Base-by-base conservation (phyloP, 2,888 invertebrate genomes). In the Brenthis hecate region DNA sequence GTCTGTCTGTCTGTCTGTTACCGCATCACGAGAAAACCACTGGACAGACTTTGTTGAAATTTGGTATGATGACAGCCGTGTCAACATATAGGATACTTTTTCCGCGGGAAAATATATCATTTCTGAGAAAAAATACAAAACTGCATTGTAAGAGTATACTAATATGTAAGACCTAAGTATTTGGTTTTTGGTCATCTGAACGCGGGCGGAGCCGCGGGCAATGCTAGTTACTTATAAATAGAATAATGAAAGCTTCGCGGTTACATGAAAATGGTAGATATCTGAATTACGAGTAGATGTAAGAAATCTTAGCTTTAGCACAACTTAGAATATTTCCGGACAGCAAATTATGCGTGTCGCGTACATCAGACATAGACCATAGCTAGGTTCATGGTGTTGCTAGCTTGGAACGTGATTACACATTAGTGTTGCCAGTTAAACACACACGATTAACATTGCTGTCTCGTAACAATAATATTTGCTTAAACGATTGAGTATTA, bases 371-470 rank as follows among this genome's bases (percentile, higher is more conserved):
- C 56, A 70, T 74, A 73, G 36, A 4, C 28, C 5, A 28, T 28
- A 28, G 74, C 62, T 72, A 61, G 69, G 74, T 63, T 69, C 71
- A 69, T 69, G 56, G 79, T 80, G 80, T 80, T 82, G 78, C 78
- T 73, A 78, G 76, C 74, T 72, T 79, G 81, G 80, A 81, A 78
- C 88, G 86, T 87, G 87, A 84, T 86, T 82, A 78, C 83, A 86
- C 87, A 88, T 88, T 81, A 81, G 80, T 81, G 80, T 83, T 80
- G 80, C 83, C 79, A 81, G 82, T 85, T 86, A 87, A 84, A 81
- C 78, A 84, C 80, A 84, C 77, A 82, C 73, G 75, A 75, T 75
- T 79, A 80, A 79, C 67, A 72, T 57, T 60, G 55, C 57, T 70
- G 70, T 72, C 67, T 68, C 57, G 55, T 65, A 65, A 68, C 58